Evolutionary conservation across 1,140 invertebrate genomes (phyloP).

Genomic region (Heliconius congener): DNA sequence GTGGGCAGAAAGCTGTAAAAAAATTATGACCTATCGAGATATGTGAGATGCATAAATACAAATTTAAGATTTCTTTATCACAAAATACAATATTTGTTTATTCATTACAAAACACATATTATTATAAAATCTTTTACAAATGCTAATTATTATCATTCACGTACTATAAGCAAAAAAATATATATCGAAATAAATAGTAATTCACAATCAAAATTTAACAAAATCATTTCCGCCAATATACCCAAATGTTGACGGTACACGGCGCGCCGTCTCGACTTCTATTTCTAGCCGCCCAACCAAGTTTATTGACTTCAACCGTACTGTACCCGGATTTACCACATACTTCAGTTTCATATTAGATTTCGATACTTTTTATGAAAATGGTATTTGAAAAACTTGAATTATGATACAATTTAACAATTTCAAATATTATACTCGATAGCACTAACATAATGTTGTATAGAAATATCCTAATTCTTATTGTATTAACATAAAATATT

Average conservation of each 20-base stretch:
- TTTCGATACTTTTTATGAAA: constrained; percentile 39
- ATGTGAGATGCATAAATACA: no score
- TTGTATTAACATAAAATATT: not conserved
- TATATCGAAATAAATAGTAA: not conserved
- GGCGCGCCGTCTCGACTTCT: constrained; percentile 67
- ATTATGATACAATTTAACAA: not conserved
- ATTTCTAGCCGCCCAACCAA: constrained; percentile 74
- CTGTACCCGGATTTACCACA: constrained; percentile 60
- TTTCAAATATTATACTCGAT: not conserved
- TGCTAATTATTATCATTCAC: not conserved
- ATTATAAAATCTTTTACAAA: no score
- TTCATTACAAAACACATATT: no score
- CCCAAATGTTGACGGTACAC: constrained; percentile 56
- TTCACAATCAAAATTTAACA: not conserved
- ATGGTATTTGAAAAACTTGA: not conserved
- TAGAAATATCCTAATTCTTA: not conserved
- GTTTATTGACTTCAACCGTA: constrained; percentile 71
- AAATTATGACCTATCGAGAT: no score
- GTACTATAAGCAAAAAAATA: not conserved
- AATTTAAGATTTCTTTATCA: no score
- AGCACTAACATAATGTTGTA: not conserved
- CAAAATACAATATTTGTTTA: no score
- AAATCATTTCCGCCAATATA: not conserved
- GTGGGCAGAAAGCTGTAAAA: no score
- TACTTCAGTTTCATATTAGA: constrained; percentile 42